Conservation (phyloP, 2,888 invertebrate genomes). For the Hymenopus coronatus region DNA sequence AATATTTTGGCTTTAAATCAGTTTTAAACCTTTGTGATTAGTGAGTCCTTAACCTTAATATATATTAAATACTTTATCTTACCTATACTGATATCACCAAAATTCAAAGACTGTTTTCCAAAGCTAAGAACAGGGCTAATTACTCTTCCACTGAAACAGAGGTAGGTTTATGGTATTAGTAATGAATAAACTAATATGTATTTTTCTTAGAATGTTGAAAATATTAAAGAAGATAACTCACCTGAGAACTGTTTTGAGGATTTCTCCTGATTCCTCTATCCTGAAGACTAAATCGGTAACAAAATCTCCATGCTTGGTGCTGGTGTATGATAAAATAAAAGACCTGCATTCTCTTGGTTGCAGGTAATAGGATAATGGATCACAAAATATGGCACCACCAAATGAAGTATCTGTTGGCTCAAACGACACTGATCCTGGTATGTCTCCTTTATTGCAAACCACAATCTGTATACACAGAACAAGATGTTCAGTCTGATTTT, state of each 20-base stretch:
- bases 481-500: not conserved
- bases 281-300: constrained; percentile 59
- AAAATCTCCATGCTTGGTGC: constrained; percentile 59
- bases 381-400: constrained; percentile 55
- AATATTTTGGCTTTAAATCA: too few relatives aligned
- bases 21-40: too few relatives aligned
- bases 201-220: constrained; percentile 4
- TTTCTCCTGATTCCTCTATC: constrained; percentile 58
- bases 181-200: constrained; percentile 4
- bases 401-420: constrained; percentile 52
- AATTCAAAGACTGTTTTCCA: constrained; percentile 54
- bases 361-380: constrained; percentile 50
- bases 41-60: too few relatives aligned
- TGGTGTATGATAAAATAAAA: constrained; percentile 57
- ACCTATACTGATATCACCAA: constrained; percentile 59
- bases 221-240: constrained; percentile 12
- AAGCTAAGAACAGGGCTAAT: constrained; percentile 59
- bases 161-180: not conserved
- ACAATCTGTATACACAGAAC: constrained; percentile 33
- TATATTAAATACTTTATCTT: constrained; percentile 35
- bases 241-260: constrained; percentile 35
- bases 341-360: constrained; percentile 53
- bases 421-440: constrained; percentile 57
- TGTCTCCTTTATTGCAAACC: constrained; percentile 51
- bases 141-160: constrained; percentile 56